Base-by-base conservation (phyloP, 2,113 vertebrate genomes). In the Cygnus buccinator region DNA sequence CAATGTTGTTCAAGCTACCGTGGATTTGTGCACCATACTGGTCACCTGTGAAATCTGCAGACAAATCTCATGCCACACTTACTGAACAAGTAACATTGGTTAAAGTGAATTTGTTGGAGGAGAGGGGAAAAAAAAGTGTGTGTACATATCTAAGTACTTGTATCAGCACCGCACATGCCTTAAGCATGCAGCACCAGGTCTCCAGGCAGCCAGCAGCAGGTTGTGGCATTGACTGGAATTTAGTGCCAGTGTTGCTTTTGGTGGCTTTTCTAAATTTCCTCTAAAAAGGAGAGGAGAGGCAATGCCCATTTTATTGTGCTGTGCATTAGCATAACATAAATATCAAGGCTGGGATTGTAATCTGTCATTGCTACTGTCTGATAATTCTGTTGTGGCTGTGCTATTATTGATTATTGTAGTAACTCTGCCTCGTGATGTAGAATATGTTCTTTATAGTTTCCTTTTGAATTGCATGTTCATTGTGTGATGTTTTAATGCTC, bases 331-430 rank as follows among this genome's bases (percentile, higher is more conserved):
- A 55, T 48, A 68, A 43, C 33, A 6, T 95, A 91, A 96, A 90
- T 92, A 87, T 39, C 89, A 79, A 95, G 90, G 15, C 11, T 35
- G 46, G 14, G 48, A 48, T 90, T 90, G 79, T 92, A 80, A 80
- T 93, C 83, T 97, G 22, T 75, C 91, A 44, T 72, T 95, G 66
- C 72, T 94, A 22, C 55, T 84, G 57, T 75, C 85, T 96, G 59
- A 71, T 95, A 96, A 91, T 95, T 94, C 76, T 80, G 5, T 92
- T 89, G 94, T 90, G 95, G 87, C 88, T 84, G 1, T 73, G 37
- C 62, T 93, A 8, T 58, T 92, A 94, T 96, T 95, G 95, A 97
- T 97, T 90, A 63, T 62, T 74, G 67, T 81, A 48, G 71, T 68
- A 89, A 62, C 87, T 48, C 23, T 90, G 58, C 86, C 88, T 89